A percentile compares a stretch with the other conserved stretches of the same genome.
phyloP scores from a whole-genome alignment of 2,888 invertebrate species.

The Encarsia formosa region DNA sequence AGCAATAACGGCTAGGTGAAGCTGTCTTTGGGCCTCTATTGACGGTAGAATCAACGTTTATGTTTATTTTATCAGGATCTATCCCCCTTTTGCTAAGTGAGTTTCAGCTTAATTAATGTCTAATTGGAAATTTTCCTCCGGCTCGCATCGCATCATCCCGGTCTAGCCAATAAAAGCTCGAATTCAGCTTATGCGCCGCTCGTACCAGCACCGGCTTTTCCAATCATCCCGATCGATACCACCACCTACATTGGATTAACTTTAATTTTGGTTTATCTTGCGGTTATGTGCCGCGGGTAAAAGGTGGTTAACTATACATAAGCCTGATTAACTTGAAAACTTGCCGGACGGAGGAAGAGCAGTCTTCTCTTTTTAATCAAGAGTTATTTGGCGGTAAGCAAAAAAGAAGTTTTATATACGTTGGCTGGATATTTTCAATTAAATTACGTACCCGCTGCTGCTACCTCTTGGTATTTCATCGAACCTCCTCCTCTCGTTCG shows the following conservation, averaged over 20 bases:
- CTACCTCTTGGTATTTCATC: no score
- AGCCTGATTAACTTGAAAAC: no score
- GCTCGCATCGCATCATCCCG: not conserved
- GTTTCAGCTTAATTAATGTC: constrained; percentile 38
- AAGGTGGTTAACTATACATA: no score
- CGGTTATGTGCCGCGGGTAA: no score
- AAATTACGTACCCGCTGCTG: no score
- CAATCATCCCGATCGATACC: constrained; percentile 9
- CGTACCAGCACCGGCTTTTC: constrained; percentile 3
- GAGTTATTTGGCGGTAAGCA: constrained; percentile 14
- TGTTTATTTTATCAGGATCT: constrained; percentile 4
- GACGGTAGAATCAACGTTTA: no score
- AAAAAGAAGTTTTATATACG: no score
- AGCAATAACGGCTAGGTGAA: no score
- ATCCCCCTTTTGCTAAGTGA: constrained; percentile 23
- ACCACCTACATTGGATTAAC: constrained; percentile 13
- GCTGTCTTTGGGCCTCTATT: no score
- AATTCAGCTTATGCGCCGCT: not conserved
- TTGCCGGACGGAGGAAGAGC: not conserved
- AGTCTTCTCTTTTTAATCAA: constrained; percentile 19
- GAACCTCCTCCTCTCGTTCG: no score
- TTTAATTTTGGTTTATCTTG: constrained; percentile 8
- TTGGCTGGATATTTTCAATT: no score
- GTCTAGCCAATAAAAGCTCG: constrained; percentile 13
- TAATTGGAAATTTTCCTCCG: constrained; percentile 33